These are phyloP conservation scores for Drosophila mimetica DNA, from an alignment of 2,888 invertebrate species.

Conservation along the genomic window DNA sequence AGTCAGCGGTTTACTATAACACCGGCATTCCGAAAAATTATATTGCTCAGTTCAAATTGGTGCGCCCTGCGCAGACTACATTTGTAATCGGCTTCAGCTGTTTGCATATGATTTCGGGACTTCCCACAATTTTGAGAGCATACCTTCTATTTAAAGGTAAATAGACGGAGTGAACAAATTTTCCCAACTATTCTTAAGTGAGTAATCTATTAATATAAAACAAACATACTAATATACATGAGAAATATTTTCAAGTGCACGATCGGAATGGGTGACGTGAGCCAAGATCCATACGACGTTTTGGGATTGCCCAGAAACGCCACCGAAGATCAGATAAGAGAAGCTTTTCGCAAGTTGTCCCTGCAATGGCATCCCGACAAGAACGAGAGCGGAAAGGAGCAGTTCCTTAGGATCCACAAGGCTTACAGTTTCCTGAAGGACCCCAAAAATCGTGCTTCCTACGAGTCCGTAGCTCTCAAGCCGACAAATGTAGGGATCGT, in stretches of 20 bases:
- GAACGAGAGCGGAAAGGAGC: neutral
- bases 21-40: too few relatives aligned
- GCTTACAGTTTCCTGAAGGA: constrained; percentile 5
- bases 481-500: neutral
- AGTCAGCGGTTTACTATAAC: too few relatives aligned
- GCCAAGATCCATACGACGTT: constrained; percentile 20
- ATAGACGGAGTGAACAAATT: neutral
- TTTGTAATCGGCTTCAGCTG: too few relatives aligned
- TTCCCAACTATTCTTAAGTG: neutral
- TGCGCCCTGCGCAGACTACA: too few relatives aligned
- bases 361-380: constrained; percentile 57
- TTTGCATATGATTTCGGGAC: neutral
- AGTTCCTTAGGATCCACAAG: neutral
- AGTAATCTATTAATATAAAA: too few relatives aligned
- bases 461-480: neutral
- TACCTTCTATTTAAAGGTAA: neutral
- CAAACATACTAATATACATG: too few relatives aligned
- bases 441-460: constrained; percentile 1
- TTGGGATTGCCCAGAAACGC: constrained; percentile 45
- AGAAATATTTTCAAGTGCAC: neutral
- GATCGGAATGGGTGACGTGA: neutral
- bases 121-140: neutral
- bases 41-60: too few relatives aligned
- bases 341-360: constrained; percentile 46
- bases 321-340: constrained; percentile 41